phyloP scores from a whole-genome alignment of 2,797 vertebrate genomes.

The Micrastur ruficollis region DNA sequence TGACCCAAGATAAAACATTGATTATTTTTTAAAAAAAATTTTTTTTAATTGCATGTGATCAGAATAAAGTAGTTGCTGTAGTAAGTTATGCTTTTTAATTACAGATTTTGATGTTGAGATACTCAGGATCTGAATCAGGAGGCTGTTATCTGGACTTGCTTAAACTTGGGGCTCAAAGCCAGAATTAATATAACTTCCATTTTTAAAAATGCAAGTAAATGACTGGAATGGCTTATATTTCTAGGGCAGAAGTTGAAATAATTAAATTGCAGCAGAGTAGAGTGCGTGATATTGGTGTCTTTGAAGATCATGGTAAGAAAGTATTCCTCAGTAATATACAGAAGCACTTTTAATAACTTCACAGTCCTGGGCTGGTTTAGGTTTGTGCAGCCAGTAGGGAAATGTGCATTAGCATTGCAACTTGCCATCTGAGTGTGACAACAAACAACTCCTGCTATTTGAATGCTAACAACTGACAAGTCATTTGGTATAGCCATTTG shows the following conservation, averaged over 20 bases:
- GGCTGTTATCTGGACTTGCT: background rate
- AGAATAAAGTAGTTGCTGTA: background rate
- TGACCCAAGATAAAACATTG: background rate
- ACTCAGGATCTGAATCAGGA: background rate
- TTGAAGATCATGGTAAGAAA: background rate
- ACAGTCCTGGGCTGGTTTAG: background rate
- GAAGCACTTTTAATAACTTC: constrained; percentile 4
- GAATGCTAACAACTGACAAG: constrained; percentile 21
- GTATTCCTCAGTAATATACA: background rate
- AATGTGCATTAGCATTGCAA: background rate
- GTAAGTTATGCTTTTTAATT: background rate
- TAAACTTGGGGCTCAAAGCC: background rate
- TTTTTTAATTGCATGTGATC: background rate
- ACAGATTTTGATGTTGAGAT: background rate
- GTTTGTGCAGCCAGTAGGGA: constrained; percentile 14
- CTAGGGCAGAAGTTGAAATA: background rate
- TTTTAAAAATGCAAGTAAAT: background rate
- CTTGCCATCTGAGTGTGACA: constrained; percentile 12
- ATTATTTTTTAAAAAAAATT: background rate
- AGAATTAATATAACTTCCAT: background rate
- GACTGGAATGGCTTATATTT: background rate
- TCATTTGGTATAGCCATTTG: constrained; percentile 48
- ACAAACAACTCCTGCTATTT: constrained; percentile 10
- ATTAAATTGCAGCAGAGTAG: background rate
- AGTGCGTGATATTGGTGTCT: background rate